A percentile compares a stretch with the other conserved stretches of the same genome.
These are phyloP conservation scores for Pomatostomus ruficeps DNA, from an alignment of 2,113 vertebrate species.

Conservation along the genomic window DNA sequence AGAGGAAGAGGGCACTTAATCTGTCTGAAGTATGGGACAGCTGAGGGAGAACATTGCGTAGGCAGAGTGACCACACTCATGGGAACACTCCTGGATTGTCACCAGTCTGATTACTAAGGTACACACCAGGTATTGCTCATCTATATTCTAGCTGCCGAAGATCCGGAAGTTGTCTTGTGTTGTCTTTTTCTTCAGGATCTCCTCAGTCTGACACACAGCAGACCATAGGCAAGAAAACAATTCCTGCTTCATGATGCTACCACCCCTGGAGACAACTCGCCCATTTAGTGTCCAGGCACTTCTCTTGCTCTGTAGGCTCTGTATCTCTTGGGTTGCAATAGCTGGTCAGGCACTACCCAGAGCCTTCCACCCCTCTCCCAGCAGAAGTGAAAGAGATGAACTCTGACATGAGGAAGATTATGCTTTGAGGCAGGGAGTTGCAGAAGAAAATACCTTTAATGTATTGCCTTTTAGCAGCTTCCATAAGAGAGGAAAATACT, in stretches of 20 bases:
- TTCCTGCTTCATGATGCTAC: background rate
- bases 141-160: background rate
- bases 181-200: background rate
- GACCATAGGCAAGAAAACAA: background rate
- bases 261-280: background rate
- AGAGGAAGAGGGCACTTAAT: background rate
- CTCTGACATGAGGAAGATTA: background rate
- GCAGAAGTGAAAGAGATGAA: background rate
- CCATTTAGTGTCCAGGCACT: background rate
- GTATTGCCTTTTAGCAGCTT: background rate
- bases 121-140: background rate
- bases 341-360: background rate
- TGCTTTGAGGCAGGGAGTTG: background rate
- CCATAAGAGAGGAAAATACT: background rate
- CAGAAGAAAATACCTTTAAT: background rate
- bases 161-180: background rate
- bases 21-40: background rate
- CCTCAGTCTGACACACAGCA: background rate
- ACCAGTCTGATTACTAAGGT: background rate
- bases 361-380: background rate
- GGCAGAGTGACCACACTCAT: background rate
- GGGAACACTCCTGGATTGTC: background rate
- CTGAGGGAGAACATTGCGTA: background rate
- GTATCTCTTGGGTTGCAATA: background rate
- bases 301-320: background rate